phyloP scores from a whole-genome alignment of 2,797 vertebrate species.

The Phrynocephalus guinanensis region DNA sequence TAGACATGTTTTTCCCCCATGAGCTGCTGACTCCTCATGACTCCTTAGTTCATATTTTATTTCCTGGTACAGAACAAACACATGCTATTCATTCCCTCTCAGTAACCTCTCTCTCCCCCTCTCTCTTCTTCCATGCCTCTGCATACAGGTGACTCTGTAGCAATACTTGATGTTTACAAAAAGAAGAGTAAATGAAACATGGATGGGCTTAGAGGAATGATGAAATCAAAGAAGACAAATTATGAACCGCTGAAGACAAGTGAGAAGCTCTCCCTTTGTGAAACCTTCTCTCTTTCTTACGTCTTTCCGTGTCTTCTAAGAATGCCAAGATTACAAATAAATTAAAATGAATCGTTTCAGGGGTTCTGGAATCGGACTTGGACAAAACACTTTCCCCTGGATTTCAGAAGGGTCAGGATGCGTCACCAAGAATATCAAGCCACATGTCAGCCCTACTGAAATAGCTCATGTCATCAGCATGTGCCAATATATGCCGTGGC shows the following conservation, averaged over 20 bases:
- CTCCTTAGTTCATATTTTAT: background rate
- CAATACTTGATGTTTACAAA: slow-evolving; percentile 67
- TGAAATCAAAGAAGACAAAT: slow-evolving; percentile 49
- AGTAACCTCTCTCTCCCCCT: slow-evolving; percentile 14
- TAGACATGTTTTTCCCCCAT: background rate
- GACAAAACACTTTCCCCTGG: no score
- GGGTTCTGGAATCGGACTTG: background rate
- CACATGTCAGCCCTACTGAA: background rate
- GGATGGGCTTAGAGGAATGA: slow-evolving; percentile 37
- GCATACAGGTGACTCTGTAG: slow-evolving; percentile 68
- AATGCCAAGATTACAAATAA: slow-evolving; percentile 26
- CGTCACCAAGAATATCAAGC: background rate
- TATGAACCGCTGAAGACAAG: slow-evolving; percentile 57
- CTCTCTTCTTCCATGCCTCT: slow-evolving; percentile 52
- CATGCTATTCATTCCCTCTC: background rate
- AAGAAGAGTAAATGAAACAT: slow-evolving; percentile 70
- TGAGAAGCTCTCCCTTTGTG: slow-evolving; percentile 65
- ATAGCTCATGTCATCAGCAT: background rate
- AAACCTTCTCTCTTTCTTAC: slow-evolving; percentile 53
- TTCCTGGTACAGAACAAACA: background rate
- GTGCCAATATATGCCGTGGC: background rate
- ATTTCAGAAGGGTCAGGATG: background rate
- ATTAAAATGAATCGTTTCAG: background rate
- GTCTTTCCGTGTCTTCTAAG: slow-evolving; percentile 57
- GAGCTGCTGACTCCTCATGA: background rate